Conservation (phyloP, 2,113 vertebrate genomes). For the Synodontis membranacea region DNA sequence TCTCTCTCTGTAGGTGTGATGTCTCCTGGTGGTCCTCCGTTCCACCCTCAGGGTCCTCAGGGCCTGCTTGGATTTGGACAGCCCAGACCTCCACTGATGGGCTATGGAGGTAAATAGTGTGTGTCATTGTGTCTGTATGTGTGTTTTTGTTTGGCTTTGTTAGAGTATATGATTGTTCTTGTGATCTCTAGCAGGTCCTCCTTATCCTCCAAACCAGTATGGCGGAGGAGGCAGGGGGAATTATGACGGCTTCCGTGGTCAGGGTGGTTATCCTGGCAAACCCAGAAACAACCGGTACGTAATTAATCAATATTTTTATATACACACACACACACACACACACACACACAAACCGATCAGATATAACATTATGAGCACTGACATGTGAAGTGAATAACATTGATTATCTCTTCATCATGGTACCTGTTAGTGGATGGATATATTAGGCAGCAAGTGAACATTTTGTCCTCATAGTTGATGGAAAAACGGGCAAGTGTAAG, state of each 20-base stretch:
- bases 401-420: too few relatives aligned
- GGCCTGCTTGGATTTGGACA: constrained; percentile 86
- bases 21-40: constrained; percentile 80
- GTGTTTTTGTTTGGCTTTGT: constrained; percentile 30
- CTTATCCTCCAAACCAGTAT: constrained; percentile 85
- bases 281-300: constrained; percentile 87
- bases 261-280: constrained; percentile 84
- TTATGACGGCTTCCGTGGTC: constrained; percentile 88
- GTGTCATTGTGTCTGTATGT: constrained; percentile 22
- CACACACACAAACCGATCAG: not conserved
- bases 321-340: not conserved
- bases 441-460: too few relatives aligned
- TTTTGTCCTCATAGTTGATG: too few relatives aligned
- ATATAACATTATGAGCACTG: too few relatives aligned
- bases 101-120: constrained; percentile 77
- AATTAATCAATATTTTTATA: not conserved
- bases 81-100: constrained; percentile 86
- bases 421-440: too few relatives aligned
- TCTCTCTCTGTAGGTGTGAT: constrained; percentile 58
- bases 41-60: constrained; percentile 84
- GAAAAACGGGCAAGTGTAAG: too few relatives aligned
- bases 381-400: too few relatives aligned
- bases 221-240: constrained; percentile 82
- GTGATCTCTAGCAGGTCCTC: constrained; percentile 71
- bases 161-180: not conserved